A percentile compares a stretch with the other conserved stretches of the same genome.
Conservation (phyloP, 2,113 vertebrate species). For the Lutjanus erythropterus region DNA sequence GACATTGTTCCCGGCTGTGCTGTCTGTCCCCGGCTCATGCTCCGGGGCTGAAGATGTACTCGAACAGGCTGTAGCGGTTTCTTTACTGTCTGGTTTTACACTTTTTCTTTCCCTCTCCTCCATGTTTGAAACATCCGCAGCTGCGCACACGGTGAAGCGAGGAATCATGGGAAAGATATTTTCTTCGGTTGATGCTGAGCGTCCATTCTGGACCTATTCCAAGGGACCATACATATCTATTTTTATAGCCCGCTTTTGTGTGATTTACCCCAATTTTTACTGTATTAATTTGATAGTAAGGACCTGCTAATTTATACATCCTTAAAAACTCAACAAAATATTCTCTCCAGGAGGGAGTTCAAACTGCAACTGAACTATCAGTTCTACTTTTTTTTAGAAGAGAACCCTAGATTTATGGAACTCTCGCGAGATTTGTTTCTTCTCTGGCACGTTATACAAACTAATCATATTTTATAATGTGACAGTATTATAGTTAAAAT, state of each 20-base stretch:
- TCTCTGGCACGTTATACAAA: no score
- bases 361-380: neutral
- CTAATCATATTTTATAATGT: no score
- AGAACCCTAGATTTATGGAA: no score
- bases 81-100: slow-evolving; percentile 7
- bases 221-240: neutral
- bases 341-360: rapidly evolving
- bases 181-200: rapidly evolving
- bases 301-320: rapidly evolving
- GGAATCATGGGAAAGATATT: slow-evolving; percentile 69
- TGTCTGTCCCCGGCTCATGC: neutral
- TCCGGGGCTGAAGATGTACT: neutral
- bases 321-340: rapidly evolving
- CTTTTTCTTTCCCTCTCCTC: slow-evolving; percentile 79
- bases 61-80: neutral
- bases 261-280: rapidly evolving
- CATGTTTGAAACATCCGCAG: slow-evolving; percentile 87
- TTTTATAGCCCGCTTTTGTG: no score
- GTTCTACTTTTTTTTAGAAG: no score
- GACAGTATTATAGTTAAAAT: no score
- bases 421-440: no score
- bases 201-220: slow-evolving; percentile 13
- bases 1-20: neutral
- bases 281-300: neutral
- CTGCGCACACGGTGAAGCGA: neutral